Evolutionary conservation across 2,797 vertebrate genomes (phyloP).

Genomic region (Octomys mimax): DNA sequence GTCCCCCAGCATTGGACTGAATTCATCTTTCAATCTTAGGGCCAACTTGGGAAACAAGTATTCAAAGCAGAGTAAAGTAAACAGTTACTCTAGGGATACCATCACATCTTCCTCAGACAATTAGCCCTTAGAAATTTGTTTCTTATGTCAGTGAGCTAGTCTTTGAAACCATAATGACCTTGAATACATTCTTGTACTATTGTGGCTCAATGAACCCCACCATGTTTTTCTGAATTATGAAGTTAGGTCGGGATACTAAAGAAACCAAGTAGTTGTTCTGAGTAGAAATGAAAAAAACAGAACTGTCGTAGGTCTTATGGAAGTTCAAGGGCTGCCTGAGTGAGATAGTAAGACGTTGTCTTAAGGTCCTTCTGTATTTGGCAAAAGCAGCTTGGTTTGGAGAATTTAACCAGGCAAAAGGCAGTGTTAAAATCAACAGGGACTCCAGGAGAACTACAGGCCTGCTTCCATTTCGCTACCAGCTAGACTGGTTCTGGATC

Average conservation of each 20-base stretch:
- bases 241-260: neutral
- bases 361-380: neutral
- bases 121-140: too few relatives aligned
- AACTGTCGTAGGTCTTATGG: neutral
- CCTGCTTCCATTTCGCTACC: neutral
- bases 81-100: too few relatives aligned
- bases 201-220: neutral
- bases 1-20: too few relatives aligned
- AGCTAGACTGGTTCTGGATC: neutral
- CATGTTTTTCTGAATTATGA: conserved; percentile 7
- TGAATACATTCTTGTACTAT: neutral
- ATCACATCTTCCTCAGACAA: too few relatives aligned
- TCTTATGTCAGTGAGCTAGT: too few relatives aligned
- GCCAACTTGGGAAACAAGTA: too few relatives aligned
- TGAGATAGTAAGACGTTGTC: neutral
- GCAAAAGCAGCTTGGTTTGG: neutral
- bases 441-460: neutral
- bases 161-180: too few relatives aligned
- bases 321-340: neutral
- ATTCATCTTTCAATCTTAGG: too few relatives aligned
- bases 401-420: neutral
- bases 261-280: neutral
- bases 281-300: neutral
- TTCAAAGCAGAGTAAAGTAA: too few relatives aligned
- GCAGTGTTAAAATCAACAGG: neutral